A percentile compares a stretch with the other conserved stretches of the same genome.
phyloP scores from a whole-genome alignment of 2,797 vertebrate species.

The Tenualosa ilisha region DNA sequence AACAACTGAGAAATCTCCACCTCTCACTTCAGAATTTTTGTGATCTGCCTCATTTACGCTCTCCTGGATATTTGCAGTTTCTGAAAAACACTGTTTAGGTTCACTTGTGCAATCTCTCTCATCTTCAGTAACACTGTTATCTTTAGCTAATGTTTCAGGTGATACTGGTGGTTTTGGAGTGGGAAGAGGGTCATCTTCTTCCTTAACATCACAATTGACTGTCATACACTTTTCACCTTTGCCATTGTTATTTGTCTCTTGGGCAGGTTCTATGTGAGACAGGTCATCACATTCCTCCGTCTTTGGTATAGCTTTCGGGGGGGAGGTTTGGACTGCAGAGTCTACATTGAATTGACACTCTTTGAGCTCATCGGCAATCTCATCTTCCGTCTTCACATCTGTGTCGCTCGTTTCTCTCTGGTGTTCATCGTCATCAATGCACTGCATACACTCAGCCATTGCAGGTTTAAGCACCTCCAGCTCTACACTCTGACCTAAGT shows the following conservation, averaged over 20 bases:
- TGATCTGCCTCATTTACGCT: slow-evolving; percentile 51
- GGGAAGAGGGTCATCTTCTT: slow-evolving; percentile 69
- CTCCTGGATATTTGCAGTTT: slow-evolving; percentile 34
- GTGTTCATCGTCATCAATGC: slow-evolving; percentile 49
- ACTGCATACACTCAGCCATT: slow-evolving; percentile 65
- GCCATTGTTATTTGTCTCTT: slow-evolving; percentile 46
- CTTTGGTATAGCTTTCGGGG: slow-evolving; percentile 64
- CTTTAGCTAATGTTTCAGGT: slow-evolving; percentile 50
- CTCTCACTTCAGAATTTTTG: slow-evolving; percentile 25
- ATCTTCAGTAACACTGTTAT: slow-evolving; percentile 27
- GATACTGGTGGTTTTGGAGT: slow-evolving; percentile 53
- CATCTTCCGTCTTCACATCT: slow-evolving; percentile 76
- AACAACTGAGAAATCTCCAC: slow-evolving; percentile 43
- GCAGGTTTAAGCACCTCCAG: slow-evolving; percentile 59
- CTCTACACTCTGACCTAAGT: slow-evolving; percentile 62
- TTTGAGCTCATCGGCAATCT: slow-evolving; percentile 67
- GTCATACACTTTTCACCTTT: slow-evolving; percentile 54
- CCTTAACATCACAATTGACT: slow-evolving; percentile 72
- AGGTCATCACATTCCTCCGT: slow-evolving; percentile 55
- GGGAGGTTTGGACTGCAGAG: slow-evolving; percentile 62
- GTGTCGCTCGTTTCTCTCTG: slow-evolving; percentile 57
- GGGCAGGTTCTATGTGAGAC: slow-evolving; percentile 48
- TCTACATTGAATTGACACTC: slow-evolving; percentile 62
- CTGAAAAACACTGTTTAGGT: slow-evolving; percentile 43
- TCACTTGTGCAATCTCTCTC: slow-evolving; percentile 52